Base-by-base conservation (phyloP, 2,113 vertebrate genomes). In the Campylomormyrus numenius region DNA sequence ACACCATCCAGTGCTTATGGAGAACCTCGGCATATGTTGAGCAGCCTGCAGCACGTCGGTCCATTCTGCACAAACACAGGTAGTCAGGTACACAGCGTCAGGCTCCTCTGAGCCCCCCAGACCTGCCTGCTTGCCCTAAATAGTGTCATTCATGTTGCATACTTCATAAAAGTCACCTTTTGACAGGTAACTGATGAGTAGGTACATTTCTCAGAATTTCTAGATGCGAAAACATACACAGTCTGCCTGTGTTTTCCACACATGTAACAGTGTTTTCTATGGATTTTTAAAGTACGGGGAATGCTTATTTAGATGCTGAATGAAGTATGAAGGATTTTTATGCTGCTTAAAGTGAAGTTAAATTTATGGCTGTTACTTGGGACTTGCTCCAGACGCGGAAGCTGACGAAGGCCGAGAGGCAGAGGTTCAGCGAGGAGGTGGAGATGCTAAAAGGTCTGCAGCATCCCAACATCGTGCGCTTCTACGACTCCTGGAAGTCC, bases 391-490 rank as follows among this genome's bases (percentile, higher is more conserved):
- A 99, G 98, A 99, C 97, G 0, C 96, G 97, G n/a, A 99, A 99
- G 92, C 95, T 99, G 91, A 98, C 97, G 0, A 98, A 98, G 92
- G 95, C 95, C 0, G 98, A 99, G 93, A 94, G 98, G 7, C 98
- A 99, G 94, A 95, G 98, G 3, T 98, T 99, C 96, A 98, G 98
- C 0, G 98, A 99, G 94, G 98, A 99, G 93, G 98, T 98, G 92
- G 98, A 99, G 91, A 99, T 99, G 98, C 95, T 99, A 91, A 99
- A 99, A 93, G 97, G 97, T 15, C 96, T 99, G 88, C 98, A 99
- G 95, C 98, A 99, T 70, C 98, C 98, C 2, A 99, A 99, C 95
- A 99, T 99, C 0, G 98, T 99, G 46, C 98, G 98, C 90, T 99
- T 99, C 94, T 98, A 99, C 0, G 98, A 99, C 94, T 99, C 98